Evolutionary conservation across 2,797 vertebrate genomes (phyloP).

Genomic region (Aldrovandia affinis): DNA sequence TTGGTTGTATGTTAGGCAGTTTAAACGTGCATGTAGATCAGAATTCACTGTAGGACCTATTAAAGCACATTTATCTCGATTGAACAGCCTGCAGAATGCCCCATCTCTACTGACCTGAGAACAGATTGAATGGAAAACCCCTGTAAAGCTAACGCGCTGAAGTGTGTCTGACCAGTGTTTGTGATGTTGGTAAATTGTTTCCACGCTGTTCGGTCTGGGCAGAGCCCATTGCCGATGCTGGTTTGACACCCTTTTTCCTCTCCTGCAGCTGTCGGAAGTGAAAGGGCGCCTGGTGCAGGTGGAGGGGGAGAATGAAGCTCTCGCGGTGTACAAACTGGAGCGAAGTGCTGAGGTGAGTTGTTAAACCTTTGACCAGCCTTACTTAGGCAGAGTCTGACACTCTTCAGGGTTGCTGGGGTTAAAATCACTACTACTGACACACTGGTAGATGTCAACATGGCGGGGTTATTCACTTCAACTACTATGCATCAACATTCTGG

Average conservation of each 20-base stretch:
- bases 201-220: not conserved
- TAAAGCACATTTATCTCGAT: not conserved
- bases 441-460: not conserved
- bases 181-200: not conserved
- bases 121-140: not conserved
- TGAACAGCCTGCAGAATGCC: not conserved
- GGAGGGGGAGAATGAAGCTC: slow-evolving; percentile 54
- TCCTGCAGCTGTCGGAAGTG: slow-evolving; percentile 53
- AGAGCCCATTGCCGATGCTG: not conserved
- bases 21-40: not conserved
- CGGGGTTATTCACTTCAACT: not conserved
- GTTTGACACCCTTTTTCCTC: not conserved
- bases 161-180: not conserved
- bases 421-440: not conserved
- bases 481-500: not conserved
- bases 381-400: not conserved
- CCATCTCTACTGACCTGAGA: not conserved
- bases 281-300: slow-evolving; percentile 47
- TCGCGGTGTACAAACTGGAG: slow-evolving; percentile 51
- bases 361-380: not conserved
- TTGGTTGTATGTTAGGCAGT: not conserved
- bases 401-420: not conserved
- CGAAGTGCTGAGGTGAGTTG: slow-evolving; percentile 50
- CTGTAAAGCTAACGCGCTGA: not conserved
- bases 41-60: not conserved